These are phyloP conservation scores for Drosophila recens DNA, from an alignment of 2,888 invertebrate species.

Conservation along the genomic window DNA sequence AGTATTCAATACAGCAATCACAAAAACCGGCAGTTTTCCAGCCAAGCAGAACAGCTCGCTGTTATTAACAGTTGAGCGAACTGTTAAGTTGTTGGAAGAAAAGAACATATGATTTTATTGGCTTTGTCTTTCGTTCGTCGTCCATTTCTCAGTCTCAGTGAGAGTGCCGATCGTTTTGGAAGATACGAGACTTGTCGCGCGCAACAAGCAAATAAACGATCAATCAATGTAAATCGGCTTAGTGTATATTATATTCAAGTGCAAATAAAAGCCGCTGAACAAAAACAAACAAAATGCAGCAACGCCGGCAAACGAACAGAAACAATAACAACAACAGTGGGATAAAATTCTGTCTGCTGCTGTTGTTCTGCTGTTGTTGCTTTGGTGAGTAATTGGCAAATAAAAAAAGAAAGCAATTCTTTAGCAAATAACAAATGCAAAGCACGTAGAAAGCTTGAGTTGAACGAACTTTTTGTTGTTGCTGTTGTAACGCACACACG, in stretches of 20 bases:
- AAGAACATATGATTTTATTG: conserved; percentile 8
- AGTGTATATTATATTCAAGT: conserved; percentile 7
- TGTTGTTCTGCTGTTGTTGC: conserved; percentile 24
- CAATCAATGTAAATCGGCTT: conserved; percentile 29
- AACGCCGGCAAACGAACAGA: conserved; percentile 44
- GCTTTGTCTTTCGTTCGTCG: neutral
- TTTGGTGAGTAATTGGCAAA: conserved; percentile 44
- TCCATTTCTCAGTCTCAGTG: neutral
- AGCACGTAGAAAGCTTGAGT: conserved; percentile 47
- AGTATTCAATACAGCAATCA: too few relatives aligned
- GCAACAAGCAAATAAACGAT: conserved; percentile 9
- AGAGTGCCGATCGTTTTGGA: conserved; percentile 1
- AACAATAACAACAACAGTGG: conserved; percentile 6
- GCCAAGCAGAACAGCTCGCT: too few relatives aligned
- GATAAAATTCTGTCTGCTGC: neutral
- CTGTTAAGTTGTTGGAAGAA: too few relatives aligned
- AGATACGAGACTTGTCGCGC: conserved; percentile 1
- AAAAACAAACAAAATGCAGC: conserved; percentile 35
- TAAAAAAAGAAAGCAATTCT: neutral
- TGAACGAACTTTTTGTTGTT: conserved; percentile 49
- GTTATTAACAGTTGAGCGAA: too few relatives aligned
- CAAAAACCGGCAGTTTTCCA: too few relatives aligned
- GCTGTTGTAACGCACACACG: conserved; percentile 17
- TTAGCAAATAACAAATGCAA: conserved; percentile 12
- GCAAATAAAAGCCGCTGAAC: conserved; percentile 14